Evolutionary conservation across 1,140 invertebrate species (phyloP).

Genomic region (Anadara kagoshimensis): DNA sequence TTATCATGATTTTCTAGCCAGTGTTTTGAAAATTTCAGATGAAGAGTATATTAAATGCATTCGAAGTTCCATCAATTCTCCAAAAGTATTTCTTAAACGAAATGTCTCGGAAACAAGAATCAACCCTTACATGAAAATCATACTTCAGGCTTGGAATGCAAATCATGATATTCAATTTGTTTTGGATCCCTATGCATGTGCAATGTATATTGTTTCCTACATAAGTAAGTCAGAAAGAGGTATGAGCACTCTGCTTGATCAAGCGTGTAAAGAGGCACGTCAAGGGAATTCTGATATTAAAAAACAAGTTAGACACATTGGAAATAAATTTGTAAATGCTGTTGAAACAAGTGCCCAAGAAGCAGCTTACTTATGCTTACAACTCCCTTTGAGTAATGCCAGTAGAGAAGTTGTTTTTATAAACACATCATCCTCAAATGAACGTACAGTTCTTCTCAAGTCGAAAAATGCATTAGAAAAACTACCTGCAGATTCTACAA

Average conservation of each 20-base stretch:
- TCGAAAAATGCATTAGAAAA: not conserved
- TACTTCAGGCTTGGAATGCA: slow-evolving; percentile 29
- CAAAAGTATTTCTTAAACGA: slow-evolving; percentile 21
- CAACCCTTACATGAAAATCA: slow-evolving; percentile 21
- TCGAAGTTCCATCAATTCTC: slow-evolving; percentile 4
- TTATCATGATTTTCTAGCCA: slow-evolving; percentile 8
- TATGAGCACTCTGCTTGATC: slow-evolving; percentile 29
- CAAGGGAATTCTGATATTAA: slow-evolving; percentile 34
- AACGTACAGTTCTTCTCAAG: slow-evolving; percentile 21
- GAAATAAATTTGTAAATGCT: slow-evolving; percentile 15
- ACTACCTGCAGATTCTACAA: slow-evolving; percentile 7
- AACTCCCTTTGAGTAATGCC: slow-evolving; percentile 32
- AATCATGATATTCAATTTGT: slow-evolving; percentile 47
- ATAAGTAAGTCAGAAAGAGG: slow-evolving; percentile 45
- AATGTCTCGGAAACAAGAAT: slow-evolving; percentile 14
- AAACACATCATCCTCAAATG: slow-evolving; percentile 26
- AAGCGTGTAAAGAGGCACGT: slow-evolving; percentile 38
- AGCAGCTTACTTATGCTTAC: slow-evolving; percentile 35
- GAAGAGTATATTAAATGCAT: slow-evolving; percentile 20
- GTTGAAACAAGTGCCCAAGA: slow-evolving; percentile 30
- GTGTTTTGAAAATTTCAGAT: slow-evolving; percentile 3
- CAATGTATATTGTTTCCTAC: slow-evolving; percentile 37
- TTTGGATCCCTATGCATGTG: slow-evolving; percentile 48
- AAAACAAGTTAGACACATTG: slow-evolving; percentile 44
- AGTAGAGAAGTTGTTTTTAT: slow-evolving; percentile 39